phyloP scores from a whole-genome alignment of 2,113 vertebrate species.

The Notechis scutatus region DNA sequence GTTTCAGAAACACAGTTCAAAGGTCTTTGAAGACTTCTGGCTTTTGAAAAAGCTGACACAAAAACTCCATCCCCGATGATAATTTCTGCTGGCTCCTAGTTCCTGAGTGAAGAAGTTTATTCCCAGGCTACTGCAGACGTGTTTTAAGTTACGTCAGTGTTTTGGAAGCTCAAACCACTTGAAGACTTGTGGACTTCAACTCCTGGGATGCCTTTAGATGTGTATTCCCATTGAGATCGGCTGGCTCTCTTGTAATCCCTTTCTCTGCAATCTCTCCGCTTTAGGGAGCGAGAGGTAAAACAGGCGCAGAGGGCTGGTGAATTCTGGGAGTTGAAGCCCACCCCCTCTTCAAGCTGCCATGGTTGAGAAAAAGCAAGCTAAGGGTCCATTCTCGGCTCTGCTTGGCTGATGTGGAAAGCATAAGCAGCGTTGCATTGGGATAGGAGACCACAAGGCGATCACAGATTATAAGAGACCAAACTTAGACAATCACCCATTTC shows the following conservation, averaged over 20 bases:
- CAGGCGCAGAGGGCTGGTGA: neutral
- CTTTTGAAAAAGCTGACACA: neutral
- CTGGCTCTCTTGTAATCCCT: neutral
- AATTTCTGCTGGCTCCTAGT: neutral
- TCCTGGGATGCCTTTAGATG: neutral
- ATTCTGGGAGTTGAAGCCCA: neutral
- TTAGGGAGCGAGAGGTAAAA: neutral
- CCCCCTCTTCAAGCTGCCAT: too few species aligned
- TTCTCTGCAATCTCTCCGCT: neutral
- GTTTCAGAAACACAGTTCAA: neutral
- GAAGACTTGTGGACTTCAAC: neutral
- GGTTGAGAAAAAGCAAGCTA: too few species aligned
- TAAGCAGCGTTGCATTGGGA: too few species aligned
- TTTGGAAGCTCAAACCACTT: neutral
- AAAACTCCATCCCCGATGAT: neutral
- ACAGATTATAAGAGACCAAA: too few species aligned
- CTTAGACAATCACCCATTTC: too few species aligned
- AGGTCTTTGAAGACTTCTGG: neutral
- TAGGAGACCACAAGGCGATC: too few species aligned
- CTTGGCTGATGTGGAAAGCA: too few species aligned
- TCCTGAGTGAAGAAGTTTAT: neutral
- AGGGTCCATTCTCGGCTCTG: too few species aligned
- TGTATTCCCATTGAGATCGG: neutral
- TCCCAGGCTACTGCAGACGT: neutral
- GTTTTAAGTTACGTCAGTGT: neutral